Conservation (phyloP, 2,797 vertebrate species). For the Thripadectes ignobilis region DNA sequence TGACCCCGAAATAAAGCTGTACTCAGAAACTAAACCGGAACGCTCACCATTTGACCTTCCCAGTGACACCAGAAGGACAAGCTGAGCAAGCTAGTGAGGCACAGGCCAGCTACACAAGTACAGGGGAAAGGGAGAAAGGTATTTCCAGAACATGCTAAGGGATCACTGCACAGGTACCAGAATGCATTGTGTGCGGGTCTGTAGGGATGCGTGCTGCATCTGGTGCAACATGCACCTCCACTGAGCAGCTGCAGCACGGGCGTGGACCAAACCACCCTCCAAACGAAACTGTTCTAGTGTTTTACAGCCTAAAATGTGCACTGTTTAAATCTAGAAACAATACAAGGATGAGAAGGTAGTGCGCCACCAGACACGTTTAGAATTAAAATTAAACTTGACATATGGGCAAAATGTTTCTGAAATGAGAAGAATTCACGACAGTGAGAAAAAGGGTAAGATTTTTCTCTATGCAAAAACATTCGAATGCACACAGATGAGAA, state of each 20-base stretch:
- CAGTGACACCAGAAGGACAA: neutral
- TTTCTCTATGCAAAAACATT: neutral
- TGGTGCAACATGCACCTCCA: neutral
- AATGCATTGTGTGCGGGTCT: accelerated
- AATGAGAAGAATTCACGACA: neutral
- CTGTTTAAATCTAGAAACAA: neutral
- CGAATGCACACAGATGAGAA: slow-evolving; percentile 7
- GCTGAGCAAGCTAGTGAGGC: neutral
- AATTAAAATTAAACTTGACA: slow-evolving; percentile 13
- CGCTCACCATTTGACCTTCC: neutral
- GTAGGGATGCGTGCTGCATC: neutral
- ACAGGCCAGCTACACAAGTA: neutral
- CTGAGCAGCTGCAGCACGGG: neutral
- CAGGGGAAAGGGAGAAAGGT: neutral
- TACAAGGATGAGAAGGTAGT: neutral
- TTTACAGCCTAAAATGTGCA: neutral
- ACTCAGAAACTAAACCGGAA: neutral
- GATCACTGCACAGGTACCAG: neutral
- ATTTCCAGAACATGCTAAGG: neutral
- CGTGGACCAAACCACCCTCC: neutral
- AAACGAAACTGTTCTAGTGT: neutral
- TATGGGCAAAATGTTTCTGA: neutral
- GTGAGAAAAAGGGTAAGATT: neutral
- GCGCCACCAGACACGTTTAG: accelerated
- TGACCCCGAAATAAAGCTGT: neutral